Conservation (phyloP, 1,140 invertebrate species). For the Penaeus vannamei region DNA sequence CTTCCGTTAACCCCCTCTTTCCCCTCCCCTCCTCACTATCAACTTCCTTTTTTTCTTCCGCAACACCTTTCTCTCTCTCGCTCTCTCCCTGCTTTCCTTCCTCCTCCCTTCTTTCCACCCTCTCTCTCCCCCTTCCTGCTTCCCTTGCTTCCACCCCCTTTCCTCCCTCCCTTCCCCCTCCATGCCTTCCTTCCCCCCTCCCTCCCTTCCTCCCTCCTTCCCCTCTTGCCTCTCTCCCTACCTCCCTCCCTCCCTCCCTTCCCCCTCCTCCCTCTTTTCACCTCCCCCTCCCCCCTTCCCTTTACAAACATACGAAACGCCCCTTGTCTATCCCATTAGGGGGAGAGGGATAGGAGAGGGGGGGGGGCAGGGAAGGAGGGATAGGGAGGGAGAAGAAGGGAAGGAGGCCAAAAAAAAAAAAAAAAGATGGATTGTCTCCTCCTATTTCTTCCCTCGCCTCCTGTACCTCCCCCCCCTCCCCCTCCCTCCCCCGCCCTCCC, state of each 20-base stretch:
- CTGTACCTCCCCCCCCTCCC: no score
- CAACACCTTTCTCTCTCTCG: neutral
- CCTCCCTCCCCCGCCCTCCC: no score
- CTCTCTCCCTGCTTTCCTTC: neutral
- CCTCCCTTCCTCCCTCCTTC: neutral
- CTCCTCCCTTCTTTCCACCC: neutral
- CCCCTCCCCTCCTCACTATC: neutral
- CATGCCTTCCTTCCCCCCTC: neutral
- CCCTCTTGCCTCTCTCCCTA: neutral
- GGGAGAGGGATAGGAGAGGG: neutral
- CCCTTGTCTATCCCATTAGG: neutral
- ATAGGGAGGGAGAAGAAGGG: neutral
- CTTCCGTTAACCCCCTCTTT: neutral
- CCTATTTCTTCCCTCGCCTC: no score
- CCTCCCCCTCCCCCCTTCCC: neutral
- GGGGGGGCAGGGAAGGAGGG: neutral
- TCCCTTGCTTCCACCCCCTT: neutral
- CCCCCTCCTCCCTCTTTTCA: neutral
- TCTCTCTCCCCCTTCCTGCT: neutral
- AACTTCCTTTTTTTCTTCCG: neutral
- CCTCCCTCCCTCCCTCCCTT: neutral
- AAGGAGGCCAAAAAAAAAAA: neutral
- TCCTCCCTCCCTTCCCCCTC: neutral
- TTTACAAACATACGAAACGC: neutral
- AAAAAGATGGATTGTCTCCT: neutral